Evolutionary conservation across 2,888 invertebrate species (phyloP).

Genomic region (Diarsia brunnea): DNA sequence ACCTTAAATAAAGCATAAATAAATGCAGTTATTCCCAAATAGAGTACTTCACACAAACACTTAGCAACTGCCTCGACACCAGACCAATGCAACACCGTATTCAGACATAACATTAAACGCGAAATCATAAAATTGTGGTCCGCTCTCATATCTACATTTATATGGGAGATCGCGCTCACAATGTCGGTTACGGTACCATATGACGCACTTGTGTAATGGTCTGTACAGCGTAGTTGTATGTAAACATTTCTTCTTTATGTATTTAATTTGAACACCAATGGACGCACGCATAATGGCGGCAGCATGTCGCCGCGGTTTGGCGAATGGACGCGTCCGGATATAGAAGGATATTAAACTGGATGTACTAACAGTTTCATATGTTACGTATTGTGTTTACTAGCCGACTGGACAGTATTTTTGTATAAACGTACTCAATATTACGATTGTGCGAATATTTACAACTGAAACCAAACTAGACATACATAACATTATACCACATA

Average conservation of each 20-base stretch:
- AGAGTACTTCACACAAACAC: constrained; percentile 2
- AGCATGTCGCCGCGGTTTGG: constrained; percentile 89
- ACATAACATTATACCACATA: no score
- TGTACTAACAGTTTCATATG: constrained; percentile 58
- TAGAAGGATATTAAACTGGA: constrained; percentile 66
- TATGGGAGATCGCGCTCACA: constrained; percentile 58
- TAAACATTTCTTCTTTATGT: constrained; percentile 87
- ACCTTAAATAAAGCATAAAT: not conserved
- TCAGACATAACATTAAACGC: constrained; percentile 56
- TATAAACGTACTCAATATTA: not conserved
- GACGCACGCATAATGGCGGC: constrained; percentile 85
- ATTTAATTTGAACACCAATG: constrained; percentile 88
- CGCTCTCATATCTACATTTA: constrained; percentile 56
- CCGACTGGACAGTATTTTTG: constrained; percentile 30
- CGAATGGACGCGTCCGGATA: constrained; percentile 79
- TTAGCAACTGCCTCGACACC: constrained; percentile 23
- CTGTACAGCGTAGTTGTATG: constrained; percentile 73
- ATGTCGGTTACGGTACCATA: constrained; percentile 64
- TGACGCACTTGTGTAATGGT: constrained; percentile 68
- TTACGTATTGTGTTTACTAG: constrained; percentile 41
- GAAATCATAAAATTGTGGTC: constrained; percentile 64
- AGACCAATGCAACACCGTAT: constrained; percentile 52
- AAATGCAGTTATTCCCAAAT: no score
- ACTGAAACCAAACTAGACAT: no score
- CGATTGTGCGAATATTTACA: constrained; percentile 12